phyloP scores from a whole-genome alignment of 2,888 invertebrate genomes.

The Meteorus cinctellus region DNA sequence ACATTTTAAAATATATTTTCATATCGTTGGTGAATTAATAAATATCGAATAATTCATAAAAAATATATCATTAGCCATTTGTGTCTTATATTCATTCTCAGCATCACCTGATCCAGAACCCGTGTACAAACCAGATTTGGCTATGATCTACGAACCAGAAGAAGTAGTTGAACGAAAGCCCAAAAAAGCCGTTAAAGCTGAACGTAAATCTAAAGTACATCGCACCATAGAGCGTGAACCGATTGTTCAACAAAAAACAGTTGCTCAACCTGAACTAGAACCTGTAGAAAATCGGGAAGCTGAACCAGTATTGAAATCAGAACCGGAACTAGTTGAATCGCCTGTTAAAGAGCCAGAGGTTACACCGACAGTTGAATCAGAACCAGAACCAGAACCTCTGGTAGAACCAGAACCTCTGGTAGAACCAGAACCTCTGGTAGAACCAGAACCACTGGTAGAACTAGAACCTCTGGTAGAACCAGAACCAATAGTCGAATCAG shows the following conservation, averaged over 20 bases:
- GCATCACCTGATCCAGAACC: conserved; percentile 44
- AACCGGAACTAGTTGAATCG: neutral
- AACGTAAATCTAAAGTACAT: neutral
- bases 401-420: conserved; percentile 40
- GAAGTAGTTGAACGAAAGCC: conserved; percentile 40
- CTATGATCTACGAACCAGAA: conserved; percentile 41
- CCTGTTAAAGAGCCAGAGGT: neutral
- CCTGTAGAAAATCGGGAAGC: conserved; percentile 43
- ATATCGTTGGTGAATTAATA: neutral
- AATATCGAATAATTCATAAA: neutral
- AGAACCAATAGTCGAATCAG: conserved; percentile 22
- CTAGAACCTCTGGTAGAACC: conserved; percentile 20
- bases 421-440: conserved; percentile 29
- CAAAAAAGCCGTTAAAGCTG: conserved; percentile 33
- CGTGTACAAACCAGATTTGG: conserved; percentile 42
- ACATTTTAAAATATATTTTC: too few relatives aligned
- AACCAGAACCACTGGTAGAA: conserved; percentile 28
- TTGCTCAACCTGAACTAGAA: conserved; percentile 45
- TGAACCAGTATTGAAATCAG: conserved; percentile 13
- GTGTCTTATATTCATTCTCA: conserved; percentile 37
- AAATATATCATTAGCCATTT: neutral
- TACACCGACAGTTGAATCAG: neutral
- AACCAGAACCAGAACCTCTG: conserved; percentile 37
- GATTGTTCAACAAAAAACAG: conserved; percentile 48
- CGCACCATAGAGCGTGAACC: conserved; percentile 44